Base-by-base conservation (phyloP, 2,888 invertebrate genomes). In the Tiphia femorata region DNA sequence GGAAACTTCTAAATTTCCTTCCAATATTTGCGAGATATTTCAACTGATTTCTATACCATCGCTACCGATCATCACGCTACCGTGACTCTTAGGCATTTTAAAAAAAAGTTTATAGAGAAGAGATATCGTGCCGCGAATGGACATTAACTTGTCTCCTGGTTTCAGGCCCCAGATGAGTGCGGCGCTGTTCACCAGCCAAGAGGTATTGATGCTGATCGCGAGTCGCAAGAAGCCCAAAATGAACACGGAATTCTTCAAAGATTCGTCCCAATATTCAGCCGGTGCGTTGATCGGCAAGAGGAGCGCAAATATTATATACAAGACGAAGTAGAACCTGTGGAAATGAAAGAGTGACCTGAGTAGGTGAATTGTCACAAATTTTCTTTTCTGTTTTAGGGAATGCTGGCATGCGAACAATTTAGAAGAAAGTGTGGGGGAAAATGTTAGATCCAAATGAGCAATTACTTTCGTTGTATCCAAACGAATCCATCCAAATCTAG, bases 381-480 rank as follows among this genome's bases (percentile, higher is more conserved):
- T n/a, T n/a, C n/a, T n/a, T n/a, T n/a, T n/a, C n/a, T n/a, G n/a
- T n/a, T n/a, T n/a, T n/a, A n/a, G n/a, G n/a, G n/a, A n/a, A n/a
- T n/a, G n/a, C n/a, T n/a, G n/a, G n/a, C n/a, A n/a, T n/a, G n/a
- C n/a, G n/a, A n/a, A n/a, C n/a, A n/a, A n/a, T n/a, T n/a, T n/a
- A n/a, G n/a, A n/a, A n/a, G n/a, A n/a, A n/a, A n/a, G n/a, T n/a
- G n/a, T n/a, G n/a, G n/a, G n/a, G n/a, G n/a, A n/a, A n/a, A n/a
- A n/a, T n/a, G n/a, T n/a, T n/a, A 27, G 27, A 27, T 35, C 4
- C 5, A n/a, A 17, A 1, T n/a, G 30, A 66, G 84, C 29, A n/a
- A n/a, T 84, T 82, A 93, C 94, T 86, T 90, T 76, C 90, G 90
- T 82, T 97, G 97, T 74, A 94, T 90, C 88, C 91, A 91, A 4